A percentile compares a stretch with the other conserved stretches of the same genome.
phyloP scores from a whole-genome alignment of 2,113 vertebrate species.

The Coptodon bakossiorum region DNA sequence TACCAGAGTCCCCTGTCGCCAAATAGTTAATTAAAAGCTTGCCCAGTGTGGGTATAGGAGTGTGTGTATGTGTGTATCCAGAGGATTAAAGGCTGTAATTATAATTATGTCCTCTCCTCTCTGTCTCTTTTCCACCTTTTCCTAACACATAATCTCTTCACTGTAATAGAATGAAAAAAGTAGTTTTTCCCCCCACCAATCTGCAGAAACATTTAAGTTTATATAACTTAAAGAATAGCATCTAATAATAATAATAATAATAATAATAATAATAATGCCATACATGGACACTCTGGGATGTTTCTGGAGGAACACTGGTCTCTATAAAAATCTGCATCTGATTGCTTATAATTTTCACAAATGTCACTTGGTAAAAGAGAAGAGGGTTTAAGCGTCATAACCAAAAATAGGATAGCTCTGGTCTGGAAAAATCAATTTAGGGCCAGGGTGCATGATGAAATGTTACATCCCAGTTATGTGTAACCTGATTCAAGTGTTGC shows the following conservation, averaged over 20 bases:
- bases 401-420: background rate
- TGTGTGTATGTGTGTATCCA: constrained; percentile 35
- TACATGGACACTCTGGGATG: background rate
- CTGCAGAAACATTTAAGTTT: background rate
- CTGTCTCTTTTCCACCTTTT: constrained; percentile 14
- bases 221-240: background rate
- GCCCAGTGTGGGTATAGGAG: constrained; percentile 24
- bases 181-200: rapidly evolving
- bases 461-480: background rate
- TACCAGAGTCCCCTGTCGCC: constrained; percentile 53
- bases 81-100: constrained; percentile 70
- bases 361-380: background rate
- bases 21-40: constrained; percentile 69
- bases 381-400: background rate
- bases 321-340: background rate
- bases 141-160: background rate
- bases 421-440: background rate
- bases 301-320: background rate
- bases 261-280: background rate
- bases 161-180: background rate
- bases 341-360: background rate
- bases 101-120: constrained; percentile 44
- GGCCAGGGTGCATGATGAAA: background rate
- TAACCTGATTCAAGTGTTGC: background rate
- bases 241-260: background rate